Base-by-base conservation (phyloP, 2,888 invertebrate species). In the Dynastes grantii region DNA sequence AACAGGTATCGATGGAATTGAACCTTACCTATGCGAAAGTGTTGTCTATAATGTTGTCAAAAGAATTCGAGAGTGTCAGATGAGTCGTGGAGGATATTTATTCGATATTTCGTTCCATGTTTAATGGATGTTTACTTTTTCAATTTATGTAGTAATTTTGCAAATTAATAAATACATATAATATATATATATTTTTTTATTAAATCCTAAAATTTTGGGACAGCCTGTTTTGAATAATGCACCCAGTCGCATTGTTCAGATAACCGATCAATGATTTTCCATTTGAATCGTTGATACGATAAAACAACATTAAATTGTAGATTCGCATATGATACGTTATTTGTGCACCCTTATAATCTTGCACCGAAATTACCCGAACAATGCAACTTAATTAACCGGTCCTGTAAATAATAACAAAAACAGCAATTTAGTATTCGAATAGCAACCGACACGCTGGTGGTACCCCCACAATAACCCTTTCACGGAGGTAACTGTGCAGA, bases 391-490 rank as follows among this genome's bases (percentile, higher is more conserved):
- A 75, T 75, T 75, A 75, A 75, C 61, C 63, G 73, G 55, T 75
- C 63, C 61, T 45, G 45, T 61, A 75, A 61, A 75, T 75, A 61
- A 75, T 61, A 75, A 75, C 73, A 75, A 75, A 75, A n/a, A 45
- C 11, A 51, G 73, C 45, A 61, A 75, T 75, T 75, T 75, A 61
- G 61, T 61, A 45, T 61, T 75, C 40, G 45, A 75, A 75, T 27
- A 22, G 45, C 45, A 6, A 27, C 55, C 32, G 16, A 45, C 22
- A 16, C 16, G 22, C 37, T 40, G 22, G 4, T 22, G 22, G 13
- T 61, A 61, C 45, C 55, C 4, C 2, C 11, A 49, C 61, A 61
- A 29, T 40, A 11, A 13, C 61, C 55, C 45, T 75, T 55, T 40
- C 61, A 22, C 22, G 45, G 13, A 68, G 68, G 29, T 29, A 63